A percentile compares a stretch with the other conserved stretches of the same genome.
Evolutionary conservation across 2,113 vertebrate genomes (phyloP).

Genomic region (Oncorhynchus mykiss): DNA sequence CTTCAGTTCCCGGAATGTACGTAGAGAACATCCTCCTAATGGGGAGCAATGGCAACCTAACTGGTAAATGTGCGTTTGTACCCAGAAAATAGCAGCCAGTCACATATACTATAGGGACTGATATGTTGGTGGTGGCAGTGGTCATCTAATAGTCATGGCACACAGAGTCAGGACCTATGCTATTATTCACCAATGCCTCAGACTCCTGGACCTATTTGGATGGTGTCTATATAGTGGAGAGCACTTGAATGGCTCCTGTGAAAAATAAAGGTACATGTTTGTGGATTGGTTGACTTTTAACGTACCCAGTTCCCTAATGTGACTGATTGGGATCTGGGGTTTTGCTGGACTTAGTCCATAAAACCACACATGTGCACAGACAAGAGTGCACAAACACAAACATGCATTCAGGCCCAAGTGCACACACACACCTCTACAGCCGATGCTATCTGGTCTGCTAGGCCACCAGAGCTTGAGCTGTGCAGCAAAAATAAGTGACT

Average conservation of each 20-base stretch:
- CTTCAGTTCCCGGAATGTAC: too few relatives aligned
- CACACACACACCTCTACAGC: neutral
- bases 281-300: neutral
- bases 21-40: too few relatives aligned
- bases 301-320: neutral
- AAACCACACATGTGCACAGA: neutral
- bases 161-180: neutral
- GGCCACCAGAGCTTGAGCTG: neutral
- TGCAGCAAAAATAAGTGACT: neutral
- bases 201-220: neutral
- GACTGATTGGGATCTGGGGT: neutral
- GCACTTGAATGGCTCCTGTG: neutral
- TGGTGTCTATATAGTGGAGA: neutral
- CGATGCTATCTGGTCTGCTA: neutral
- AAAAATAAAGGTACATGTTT: neutral
- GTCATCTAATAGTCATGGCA: too few relatives aligned
- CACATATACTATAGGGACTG: too few relatives aligned
- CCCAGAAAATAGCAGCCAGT: too few relatives aligned
- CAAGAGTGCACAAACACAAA: neutral
- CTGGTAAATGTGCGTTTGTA: too few relatives aligned
- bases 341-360: neutral
- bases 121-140: too few relatives aligned
- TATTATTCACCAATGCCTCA: neutral
- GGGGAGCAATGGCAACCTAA: too few relatives aligned
- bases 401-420: constrained; percentile 5